Evolutionary conservation across 2,113 vertebrate genomes (phyloP).

Genomic region (Octodon degus): DNA sequence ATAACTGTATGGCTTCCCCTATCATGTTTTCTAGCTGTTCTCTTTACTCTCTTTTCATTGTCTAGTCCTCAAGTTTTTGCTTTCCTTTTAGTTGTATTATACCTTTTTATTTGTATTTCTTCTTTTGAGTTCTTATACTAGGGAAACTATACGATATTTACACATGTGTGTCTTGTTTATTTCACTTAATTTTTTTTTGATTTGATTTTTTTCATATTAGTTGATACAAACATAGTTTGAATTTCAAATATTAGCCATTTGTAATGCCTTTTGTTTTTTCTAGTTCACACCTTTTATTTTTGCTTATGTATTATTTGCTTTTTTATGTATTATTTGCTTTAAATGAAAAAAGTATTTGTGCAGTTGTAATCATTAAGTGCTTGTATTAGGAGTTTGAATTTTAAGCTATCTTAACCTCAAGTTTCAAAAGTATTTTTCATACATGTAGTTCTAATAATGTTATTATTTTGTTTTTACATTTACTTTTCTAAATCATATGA

Average conservation of each 20-base stretch:
- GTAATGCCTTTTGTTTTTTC: background rate
- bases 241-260: background rate
- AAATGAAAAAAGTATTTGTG: background rate
- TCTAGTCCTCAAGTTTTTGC: no score
- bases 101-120: no score
- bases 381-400: constrained; percentile 25
- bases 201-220: background rate
- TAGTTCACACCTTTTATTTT: background rate
- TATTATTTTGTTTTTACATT: background rate
- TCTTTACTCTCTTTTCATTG: no score
- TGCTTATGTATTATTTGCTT: background rate
- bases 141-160: no score
- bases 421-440: background rate
- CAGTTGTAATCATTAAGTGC: background rate
- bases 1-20: no score
- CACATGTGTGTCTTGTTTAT: no score
- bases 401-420: background rate
- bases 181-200: background rate
- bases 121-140: no score
- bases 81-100: no score
- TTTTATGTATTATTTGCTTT: background rate
- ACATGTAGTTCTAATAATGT: background rate
- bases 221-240: background rate
- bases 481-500: background rate
- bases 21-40: no score